Evolutionary conservation across 2,113 vertebrate genomes (phyloP).

Genomic region (Cyphotilapia sp.): DNA sequence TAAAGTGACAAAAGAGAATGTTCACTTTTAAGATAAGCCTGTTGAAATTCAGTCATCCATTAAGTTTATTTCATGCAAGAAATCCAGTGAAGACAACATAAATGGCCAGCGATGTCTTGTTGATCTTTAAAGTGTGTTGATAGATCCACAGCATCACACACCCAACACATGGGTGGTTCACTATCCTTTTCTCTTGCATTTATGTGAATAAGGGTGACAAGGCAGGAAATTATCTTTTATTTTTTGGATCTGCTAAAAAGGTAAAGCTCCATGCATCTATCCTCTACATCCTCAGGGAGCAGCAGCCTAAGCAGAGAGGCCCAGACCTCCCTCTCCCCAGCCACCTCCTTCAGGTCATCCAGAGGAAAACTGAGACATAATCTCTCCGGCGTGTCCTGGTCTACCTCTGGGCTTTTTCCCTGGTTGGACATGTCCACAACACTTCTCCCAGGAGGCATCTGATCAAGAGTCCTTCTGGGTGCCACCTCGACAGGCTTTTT

Average conservation of each 20-base stretch:
- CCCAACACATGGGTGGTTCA: background rate
- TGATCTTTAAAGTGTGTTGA: background rate
- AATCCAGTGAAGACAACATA: background rate
- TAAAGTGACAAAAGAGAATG: background rate
- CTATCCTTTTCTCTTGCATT: background rate
- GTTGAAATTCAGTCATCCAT: background rate
- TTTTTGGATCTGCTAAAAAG: background rate
- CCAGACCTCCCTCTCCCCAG: background rate
- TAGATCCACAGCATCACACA: background rate
- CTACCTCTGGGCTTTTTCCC: background rate
- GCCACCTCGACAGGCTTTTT: background rate
- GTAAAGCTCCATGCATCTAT: background rate
- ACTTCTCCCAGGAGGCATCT: background rate
- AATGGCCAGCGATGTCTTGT: background rate
- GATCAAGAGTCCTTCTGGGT: background rate
- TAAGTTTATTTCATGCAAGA: background rate
- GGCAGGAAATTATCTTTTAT: background rate
- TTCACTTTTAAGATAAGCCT: background rate
- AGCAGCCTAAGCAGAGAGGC: background rate
- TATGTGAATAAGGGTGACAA: background rate
- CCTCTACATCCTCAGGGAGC: background rate
- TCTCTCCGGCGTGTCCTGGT: background rate
- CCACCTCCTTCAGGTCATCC: background rate
- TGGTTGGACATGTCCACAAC: background rate
- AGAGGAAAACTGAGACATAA: background rate